These are phyloP conservation scores for Pasiphila rectangulata DNA, from an alignment of 2,888 invertebrate species.

Conservation along the genomic window DNA sequence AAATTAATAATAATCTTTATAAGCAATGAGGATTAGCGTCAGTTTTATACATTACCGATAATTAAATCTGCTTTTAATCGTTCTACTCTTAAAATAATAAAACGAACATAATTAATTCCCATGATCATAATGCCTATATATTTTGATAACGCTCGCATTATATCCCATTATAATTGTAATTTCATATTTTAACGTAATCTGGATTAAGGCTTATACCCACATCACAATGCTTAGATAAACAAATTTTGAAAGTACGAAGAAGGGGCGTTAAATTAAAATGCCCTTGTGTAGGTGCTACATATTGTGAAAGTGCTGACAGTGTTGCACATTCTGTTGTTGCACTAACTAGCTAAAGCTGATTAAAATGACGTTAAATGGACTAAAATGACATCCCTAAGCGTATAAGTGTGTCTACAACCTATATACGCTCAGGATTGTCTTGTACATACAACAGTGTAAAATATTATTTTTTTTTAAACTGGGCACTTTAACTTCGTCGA, in stretches of 20 bases:
- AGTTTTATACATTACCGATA: background rate
- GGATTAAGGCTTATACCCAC: background rate
- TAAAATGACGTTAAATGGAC: too few species aligned
- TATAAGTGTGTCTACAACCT: too few species aligned
- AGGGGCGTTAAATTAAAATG: conserved; percentile 2
- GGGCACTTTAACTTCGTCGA: too few species aligned
- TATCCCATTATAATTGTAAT: background rate
- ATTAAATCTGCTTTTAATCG: background rate
- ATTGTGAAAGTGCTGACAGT: conserved; percentile 2
- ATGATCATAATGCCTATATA: background rate
- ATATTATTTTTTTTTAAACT: too few species aligned
- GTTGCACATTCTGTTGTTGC: background rate
- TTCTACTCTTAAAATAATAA: background rate
- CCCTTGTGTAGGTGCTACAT: background rate
- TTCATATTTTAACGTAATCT: background rate
- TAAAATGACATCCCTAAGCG: too few species aligned
- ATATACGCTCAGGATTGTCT: too few species aligned
- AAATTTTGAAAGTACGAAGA: background rate
- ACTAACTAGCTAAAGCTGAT: too few species aligned
- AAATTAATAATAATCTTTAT: too few species aligned
- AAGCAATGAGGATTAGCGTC: too few species aligned
- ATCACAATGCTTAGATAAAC: background rate
- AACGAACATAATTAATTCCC: background rate
- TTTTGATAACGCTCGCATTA: background rate
- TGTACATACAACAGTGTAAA: too few species aligned